These are phyloP conservation scores for Serrognathus titanus DNA, from an alignment of 2,888 invertebrate genomes.

Conservation along the genomic window DNA sequence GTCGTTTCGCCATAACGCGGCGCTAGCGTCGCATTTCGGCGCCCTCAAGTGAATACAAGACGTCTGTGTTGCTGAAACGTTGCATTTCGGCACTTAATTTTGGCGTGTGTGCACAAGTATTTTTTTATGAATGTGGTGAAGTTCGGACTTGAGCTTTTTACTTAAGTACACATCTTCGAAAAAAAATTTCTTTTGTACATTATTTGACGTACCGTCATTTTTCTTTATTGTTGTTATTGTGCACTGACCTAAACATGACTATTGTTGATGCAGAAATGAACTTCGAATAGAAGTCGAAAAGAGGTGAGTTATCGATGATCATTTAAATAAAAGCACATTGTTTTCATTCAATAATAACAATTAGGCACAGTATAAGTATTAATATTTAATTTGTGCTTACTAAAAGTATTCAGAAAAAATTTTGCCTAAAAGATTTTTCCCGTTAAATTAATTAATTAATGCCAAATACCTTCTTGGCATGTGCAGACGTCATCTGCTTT, in stretches of 20 bases:
- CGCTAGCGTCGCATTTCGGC: conserved; percentile 17
- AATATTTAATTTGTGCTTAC: too few species aligned
- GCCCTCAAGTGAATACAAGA: conserved; percentile 15
- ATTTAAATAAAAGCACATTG: not conserved
- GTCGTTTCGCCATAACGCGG: conserved; percentile 13
- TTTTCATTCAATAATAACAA: not conserved
- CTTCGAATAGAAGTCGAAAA: too few species aligned
- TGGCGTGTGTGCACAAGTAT: not conserved
- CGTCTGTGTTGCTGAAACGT: not conserved
- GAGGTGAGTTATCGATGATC: not conserved
- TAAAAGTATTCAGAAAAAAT: too few species aligned
- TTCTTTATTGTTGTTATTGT: not conserved
- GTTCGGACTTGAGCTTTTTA: not conserved
- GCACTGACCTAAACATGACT: not conserved
- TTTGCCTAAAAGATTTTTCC: too few species aligned
- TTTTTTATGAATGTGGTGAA: not conserved
- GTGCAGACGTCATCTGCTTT: too few species aligned
- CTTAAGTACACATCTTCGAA: not conserved
- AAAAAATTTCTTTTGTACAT: not conserved
- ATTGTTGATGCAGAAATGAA: not conserved
- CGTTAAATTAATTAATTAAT: too few species aligned
- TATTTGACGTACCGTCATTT: not conserved
- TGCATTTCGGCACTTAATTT: not conserved
- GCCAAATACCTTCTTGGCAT: too few species aligned
- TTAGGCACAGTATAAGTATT: too few species aligned